These are phyloP conservation scores for Ornithoptera alexandrae DNA, from an alignment of 2,888 invertebrate species.

Conservation along the genomic window DNA sequence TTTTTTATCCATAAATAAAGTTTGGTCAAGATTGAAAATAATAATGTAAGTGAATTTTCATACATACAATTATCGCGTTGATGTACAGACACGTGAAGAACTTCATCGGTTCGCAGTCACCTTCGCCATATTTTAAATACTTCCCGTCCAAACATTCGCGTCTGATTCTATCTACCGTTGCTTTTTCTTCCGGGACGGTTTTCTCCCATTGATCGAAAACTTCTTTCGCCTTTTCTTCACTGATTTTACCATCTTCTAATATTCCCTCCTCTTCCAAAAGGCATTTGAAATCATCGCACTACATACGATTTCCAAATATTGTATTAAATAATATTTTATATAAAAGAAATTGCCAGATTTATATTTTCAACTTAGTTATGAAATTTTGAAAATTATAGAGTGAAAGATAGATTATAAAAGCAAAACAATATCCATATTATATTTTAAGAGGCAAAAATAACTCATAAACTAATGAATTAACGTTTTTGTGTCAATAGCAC, in stretches of 20 bases:
- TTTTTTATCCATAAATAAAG: no score
- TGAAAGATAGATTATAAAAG: no score
- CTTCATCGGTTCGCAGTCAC: slow-evolving; percentile 36
- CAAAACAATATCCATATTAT: no score
- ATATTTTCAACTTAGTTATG: no score
- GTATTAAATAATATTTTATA: no score
- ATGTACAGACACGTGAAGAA: slow-evolving; percentile 39
- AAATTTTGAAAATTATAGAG: no score
- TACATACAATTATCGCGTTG: slow-evolving; percentile 38
- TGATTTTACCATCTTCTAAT: slow-evolving; percentile 36
- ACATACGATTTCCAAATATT: background rate
- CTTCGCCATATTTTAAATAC: slow-evolving; percentile 37
- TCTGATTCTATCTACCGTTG: slow-evolving; percentile 32
- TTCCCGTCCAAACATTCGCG: slow-evolving; percentile 37
- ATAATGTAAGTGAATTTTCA: no score
- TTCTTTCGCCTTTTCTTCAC: slow-evolving; percentile 34
- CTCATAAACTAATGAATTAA: no score
- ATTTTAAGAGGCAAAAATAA: no score
- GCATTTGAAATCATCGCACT: slow-evolving; percentile 42
- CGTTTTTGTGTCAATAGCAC: no score
- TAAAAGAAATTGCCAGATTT: no score
- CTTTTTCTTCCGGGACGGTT: slow-evolving; percentile 33
- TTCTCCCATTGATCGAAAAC: slow-evolving; percentile 32
- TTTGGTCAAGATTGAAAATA: no score
- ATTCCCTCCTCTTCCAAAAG: slow-evolving; percentile 35